Evolutionary conservation across 2,797 vertebrate species (phyloP).

Genomic region (Salmo trutta): DNA sequence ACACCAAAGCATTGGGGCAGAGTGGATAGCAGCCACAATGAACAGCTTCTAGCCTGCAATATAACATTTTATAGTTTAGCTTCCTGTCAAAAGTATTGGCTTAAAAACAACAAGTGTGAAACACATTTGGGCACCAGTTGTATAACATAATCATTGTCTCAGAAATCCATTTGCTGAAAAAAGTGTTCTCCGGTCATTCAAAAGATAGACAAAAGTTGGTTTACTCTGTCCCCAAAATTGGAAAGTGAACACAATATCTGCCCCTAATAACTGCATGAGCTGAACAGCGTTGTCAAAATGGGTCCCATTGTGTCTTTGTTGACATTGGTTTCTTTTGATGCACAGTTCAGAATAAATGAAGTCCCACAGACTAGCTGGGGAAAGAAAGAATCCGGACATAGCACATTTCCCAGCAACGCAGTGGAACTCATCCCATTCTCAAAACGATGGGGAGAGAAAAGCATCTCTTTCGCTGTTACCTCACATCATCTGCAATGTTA

Average conservation of each 20-base stretch:
- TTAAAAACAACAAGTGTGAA: slow-evolving; percentile 2
- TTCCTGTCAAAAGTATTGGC: not conserved
- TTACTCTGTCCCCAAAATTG: slow-evolving; percentile 9
- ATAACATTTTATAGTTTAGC: slow-evolving; percentile 16
- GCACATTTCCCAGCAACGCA: slow-evolving; percentile 5
- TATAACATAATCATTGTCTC: not conserved
- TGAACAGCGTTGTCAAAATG: slow-evolving; percentile 7
- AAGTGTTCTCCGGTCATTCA: not conserved
- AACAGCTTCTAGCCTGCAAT: slow-evolving; percentile 90
- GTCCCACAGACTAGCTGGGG: not conserved
- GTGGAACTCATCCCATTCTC: not conserved
- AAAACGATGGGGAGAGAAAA: slow-evolving; percentile 7
- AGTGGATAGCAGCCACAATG: slow-evolving; percentile 94
- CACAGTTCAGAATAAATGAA: slow-evolving; percentile 18
- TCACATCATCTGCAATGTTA: not conserved
- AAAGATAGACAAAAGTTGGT: slow-evolving; percentile 4
- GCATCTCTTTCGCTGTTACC: not conserved
- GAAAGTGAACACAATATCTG: slow-evolving; percentile 4
- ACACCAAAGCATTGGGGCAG: slow-evolving; percentile 91
- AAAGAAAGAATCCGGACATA: slow-evolving; percentile 2
- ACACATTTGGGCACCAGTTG: slow-evolving; percentile 2
- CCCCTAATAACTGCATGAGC: slow-evolving; percentile 15
- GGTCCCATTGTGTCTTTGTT: slow-evolving; percentile 25
- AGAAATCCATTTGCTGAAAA: slow-evolving; percentile 16
- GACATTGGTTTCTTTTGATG: slow-evolving; percentile 18